Evolutionary conservation across 2,888 invertebrate species (phyloP).

Genomic region (Drosophila barbarae): DNA sequence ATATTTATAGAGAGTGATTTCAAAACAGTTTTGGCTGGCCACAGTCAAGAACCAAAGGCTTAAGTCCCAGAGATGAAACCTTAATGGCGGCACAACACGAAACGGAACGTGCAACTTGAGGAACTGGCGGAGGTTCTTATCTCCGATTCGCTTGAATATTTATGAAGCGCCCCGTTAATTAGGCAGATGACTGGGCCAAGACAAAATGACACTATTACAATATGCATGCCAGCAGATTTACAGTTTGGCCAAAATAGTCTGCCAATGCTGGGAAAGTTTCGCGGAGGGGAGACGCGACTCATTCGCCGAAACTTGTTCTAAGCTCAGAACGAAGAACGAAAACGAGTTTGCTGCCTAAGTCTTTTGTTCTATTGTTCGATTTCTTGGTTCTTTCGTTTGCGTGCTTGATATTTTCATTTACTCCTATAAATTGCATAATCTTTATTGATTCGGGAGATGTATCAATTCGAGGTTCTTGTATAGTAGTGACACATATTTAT

Average conservation of each 20-base stretch:
- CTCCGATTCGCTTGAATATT: slow-evolving; percentile 64
- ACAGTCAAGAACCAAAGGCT: slow-evolving; percentile 24
- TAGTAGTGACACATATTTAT: slow-evolving; percentile 66
- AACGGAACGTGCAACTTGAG: slow-evolving; percentile 60
- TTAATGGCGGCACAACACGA: slow-evolving; percentile 65
- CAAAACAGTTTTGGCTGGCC: slow-evolving; percentile 37
- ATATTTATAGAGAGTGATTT: slow-evolving; percentile 55
- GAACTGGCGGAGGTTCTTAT: slow-evolving; percentile 51
- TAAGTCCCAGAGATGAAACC: slow-evolving; percentile 17
- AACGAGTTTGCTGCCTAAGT: slow-evolving; percentile 53
- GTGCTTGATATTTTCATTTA: slow-evolving; percentile 68
- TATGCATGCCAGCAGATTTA: slow-evolving; percentile 53
- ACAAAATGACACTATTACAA: slow-evolving; percentile 54
- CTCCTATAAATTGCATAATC: slow-evolving; percentile 67
- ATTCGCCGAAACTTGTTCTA: slow-evolving; percentile 37
- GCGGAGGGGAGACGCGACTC: slow-evolving; percentile 1
- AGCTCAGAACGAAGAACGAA: slow-evolving; percentile 37
- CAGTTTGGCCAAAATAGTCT: slow-evolving; percentile 25
- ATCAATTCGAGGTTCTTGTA: slow-evolving; percentile 42
- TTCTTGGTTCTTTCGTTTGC: slow-evolving; percentile 39
- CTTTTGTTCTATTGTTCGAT: slow-evolving; percentile 27
- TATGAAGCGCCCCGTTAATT: slow-evolving; percentile 63
- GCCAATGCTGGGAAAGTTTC: slow-evolving; percentile 32
- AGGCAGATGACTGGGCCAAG: slow-evolving; percentile 50
- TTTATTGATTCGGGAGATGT: slow-evolving; percentile 50